Percentiles rank a stretch among this genome's conserved stretches.
Conservation (phyloP, 2,797 vertebrate species). For the Cirrhinus mrigala region DNA sequence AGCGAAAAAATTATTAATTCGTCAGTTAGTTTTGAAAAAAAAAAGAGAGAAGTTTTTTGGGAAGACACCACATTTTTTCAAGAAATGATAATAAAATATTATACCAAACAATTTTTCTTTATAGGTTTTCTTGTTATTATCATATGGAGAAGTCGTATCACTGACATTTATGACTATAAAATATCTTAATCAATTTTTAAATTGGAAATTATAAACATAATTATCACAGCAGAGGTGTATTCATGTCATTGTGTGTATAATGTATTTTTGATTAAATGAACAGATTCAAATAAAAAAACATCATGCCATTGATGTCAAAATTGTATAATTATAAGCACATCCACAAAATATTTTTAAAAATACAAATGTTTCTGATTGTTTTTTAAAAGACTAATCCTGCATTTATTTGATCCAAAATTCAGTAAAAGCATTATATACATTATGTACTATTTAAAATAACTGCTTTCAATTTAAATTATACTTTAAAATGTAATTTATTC, state of each 20-base stretch:
- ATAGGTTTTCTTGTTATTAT: background rate
- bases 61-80: background rate
- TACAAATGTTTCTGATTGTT: no score
- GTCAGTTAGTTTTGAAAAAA: background rate
- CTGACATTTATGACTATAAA: background rate
- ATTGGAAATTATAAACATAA: background rate
- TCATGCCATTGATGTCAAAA: no score
- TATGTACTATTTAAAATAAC: no score
- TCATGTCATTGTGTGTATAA: background rate
- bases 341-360: background rate
- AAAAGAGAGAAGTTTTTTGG: background rate
- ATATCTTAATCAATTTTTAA: background rate
- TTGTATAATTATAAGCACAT: background rate
- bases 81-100: background rate
- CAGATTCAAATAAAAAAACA: background rate
- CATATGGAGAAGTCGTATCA: background rate
- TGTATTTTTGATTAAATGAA: background rate
- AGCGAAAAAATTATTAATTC: background rate
- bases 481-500: no score
- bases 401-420: no score
- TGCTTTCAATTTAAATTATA: no score
- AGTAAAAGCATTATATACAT: no score
- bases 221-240: background rate
- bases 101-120: background rate
- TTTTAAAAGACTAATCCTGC: no score